Conservation (phyloP, 2,113 vertebrate genomes). For the Phylloscopus whistleri region DNA sequence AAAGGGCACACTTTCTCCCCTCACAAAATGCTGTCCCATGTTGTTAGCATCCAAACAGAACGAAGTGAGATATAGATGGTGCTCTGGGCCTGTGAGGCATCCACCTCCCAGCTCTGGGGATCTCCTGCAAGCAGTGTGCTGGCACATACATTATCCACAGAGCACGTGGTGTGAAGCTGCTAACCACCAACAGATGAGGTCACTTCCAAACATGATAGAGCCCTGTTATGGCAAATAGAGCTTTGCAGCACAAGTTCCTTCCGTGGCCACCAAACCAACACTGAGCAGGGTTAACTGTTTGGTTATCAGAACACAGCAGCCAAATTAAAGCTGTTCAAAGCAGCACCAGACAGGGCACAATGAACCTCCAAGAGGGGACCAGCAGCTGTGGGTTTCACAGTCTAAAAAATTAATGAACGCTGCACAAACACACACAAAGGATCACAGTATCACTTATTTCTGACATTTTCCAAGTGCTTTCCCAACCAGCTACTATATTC, state of each 20-base stretch:
- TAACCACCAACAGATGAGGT: constrained; percentile 74
- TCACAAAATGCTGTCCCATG: background rate
- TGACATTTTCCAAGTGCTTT: background rate
- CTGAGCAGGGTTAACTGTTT: background rate
- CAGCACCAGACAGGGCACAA: background rate
- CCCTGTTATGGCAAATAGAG: constrained; percentile 59
- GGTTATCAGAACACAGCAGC: background rate
- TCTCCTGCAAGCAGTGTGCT: background rate
- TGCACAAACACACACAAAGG: background rate
- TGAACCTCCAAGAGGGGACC: background rate
- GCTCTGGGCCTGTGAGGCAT: background rate
- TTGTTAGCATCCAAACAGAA: background rate
- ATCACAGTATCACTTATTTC: background rate
- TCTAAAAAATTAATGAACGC: background rate
- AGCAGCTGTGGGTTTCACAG: background rate
- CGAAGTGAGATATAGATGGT: background rate
- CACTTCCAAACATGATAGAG: constrained; percentile 79
- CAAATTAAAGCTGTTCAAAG: background rate
- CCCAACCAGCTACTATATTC: background rate
- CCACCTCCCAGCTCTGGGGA: background rate
- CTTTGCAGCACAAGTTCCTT: background rate
- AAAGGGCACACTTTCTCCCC: background rate
- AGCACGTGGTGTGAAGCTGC: constrained; percentile 19
- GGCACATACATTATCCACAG: background rate
- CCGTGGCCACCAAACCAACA: background rate